A percentile compares a stretch with the other conserved stretches of the same genome.
Evolutionary conservation across 2,113 vertebrate species (phyloP).

Genomic region (Pipa parva): DNA sequence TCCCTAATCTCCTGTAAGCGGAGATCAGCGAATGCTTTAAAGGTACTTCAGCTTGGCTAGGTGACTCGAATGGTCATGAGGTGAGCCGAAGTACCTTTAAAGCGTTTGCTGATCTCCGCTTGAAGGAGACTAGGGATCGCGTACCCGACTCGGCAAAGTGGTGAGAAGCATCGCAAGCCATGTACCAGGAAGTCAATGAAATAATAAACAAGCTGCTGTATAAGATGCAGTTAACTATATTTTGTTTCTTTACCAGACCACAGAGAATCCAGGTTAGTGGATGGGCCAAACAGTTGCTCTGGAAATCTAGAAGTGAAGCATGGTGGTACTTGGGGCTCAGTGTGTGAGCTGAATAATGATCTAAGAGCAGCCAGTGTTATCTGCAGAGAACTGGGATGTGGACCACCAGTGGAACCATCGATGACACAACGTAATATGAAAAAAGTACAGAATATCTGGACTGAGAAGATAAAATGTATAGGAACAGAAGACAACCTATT

Average conservation of each 20-base stretch:
- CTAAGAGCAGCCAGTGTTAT: conserved; percentile 4
- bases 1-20: too few species aligned
- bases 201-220: too few species aligned
- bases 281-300: background rate
- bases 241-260: background rate
- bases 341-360: background rate
- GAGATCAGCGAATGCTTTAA: too few species aligned
- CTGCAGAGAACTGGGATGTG: background rate
- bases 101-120: too few species aligned
- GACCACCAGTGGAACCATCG: background rate
- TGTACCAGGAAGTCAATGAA: too few species aligned
- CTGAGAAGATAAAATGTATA: background rate
- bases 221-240: too few species aligned
- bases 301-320: background rate
- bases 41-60: too few species aligned
- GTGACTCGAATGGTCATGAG: too few species aligned
- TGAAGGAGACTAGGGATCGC: too few species aligned
- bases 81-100: too few species aligned
- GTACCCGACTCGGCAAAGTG: too few species aligned
- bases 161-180: too few species aligned
- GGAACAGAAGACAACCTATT: background rate
- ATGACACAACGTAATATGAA: background rate
- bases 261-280: background rate
- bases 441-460: background rate
- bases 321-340: background rate